Evolutionary conservation across 2,113 vertebrate species (phyloP).

Genomic region (Microtus ochrogaster): DNA sequence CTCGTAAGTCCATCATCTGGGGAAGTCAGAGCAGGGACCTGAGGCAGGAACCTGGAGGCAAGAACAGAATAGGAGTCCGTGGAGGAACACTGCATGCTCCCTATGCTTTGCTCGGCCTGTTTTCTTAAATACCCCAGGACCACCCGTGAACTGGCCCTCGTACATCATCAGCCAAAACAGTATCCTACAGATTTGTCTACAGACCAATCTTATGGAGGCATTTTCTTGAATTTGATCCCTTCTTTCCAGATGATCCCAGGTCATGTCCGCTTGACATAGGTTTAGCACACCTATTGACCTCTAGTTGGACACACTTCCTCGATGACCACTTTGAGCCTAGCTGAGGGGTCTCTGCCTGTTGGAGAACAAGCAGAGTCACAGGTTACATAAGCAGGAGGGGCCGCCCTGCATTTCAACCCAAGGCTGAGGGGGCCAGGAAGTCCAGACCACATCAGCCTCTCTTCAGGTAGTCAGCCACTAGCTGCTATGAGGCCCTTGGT

Average conservation of each 20-base stretch:
- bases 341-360: accelerated
- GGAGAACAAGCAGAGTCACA: neutral
- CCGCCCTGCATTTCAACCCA: accelerated
- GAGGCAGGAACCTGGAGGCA: neutral
- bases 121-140: neutral
- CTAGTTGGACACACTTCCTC: accelerated
- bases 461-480: accelerated
- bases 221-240: neutral
- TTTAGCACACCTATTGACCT: neutral
- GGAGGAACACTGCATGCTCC: neutral
- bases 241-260: neutral
- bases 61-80: neutral
- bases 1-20: neutral
- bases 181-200: neutral
- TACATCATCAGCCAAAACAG: neutral
- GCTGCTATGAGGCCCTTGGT: neutral
- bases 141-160: neutral
- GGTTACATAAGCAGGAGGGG: accelerated
- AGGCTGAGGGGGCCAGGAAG: neutral
- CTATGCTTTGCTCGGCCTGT: neutral
- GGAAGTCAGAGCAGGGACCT: neutral
- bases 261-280: neutral
- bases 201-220: neutral
- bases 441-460: accelerated
- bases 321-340: too few relatives aligned